A percentile compares a stretch with the other conserved stretches of the same genome.
Conservation (phyloP, 2,113 vertebrate genomes). For the Calidris pygmaea region DNA sequence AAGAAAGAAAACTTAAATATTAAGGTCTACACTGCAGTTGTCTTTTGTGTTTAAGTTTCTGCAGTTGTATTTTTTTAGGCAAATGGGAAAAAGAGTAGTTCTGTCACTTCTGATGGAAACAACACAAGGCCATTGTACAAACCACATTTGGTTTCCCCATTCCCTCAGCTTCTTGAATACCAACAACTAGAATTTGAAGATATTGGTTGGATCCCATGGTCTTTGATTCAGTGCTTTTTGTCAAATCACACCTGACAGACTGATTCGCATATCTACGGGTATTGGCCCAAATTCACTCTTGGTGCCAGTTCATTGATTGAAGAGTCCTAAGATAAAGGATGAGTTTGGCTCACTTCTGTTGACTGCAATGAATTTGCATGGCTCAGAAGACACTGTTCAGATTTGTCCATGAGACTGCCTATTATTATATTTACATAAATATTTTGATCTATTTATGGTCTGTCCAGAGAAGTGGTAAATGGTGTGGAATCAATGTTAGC, state of each 20-base stretch:
- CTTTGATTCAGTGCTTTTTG: not conserved
- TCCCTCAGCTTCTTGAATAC: not conserved
- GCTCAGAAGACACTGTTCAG: not conserved
- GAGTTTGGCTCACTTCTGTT: not conserved
- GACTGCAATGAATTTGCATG: not conserved
- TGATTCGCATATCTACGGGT: not conserved
- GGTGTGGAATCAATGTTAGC: not conserved
- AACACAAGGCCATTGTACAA: accelerated
- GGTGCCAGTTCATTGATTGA: not conserved
- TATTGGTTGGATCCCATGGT: not conserved
- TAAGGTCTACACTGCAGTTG: not conserved
- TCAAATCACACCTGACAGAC: not conserved
- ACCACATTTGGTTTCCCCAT: not conserved
- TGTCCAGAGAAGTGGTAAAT: not conserved
- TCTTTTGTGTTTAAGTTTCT: not conserved
- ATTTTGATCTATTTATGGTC: not conserved
- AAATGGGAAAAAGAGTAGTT: not conserved
- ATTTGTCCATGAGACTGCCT: not conserved
- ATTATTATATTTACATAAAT: not conserved
- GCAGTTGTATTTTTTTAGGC: not conserved
- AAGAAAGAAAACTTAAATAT: not conserved
- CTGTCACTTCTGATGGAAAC: not conserved
- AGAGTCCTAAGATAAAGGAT: not conserved
- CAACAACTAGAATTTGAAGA: not conserved
- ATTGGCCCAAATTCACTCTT: not conserved